Evolutionary conservation across 2,797 vertebrate species (phyloP), one percentile per base, ranked within the genome.

Genomic region (Paedocypris micromegethes): DNA sequence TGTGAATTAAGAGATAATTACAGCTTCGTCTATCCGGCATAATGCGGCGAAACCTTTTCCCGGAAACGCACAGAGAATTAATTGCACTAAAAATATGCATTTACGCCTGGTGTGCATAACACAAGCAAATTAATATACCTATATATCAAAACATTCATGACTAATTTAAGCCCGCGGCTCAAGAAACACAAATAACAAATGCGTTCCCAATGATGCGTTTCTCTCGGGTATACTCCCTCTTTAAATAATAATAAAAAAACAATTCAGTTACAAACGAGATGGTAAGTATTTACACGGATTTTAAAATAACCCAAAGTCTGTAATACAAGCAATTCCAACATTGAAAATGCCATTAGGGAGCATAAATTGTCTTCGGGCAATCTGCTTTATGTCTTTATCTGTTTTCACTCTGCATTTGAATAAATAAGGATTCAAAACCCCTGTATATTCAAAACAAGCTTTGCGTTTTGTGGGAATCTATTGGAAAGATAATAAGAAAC

Each of bases 21-120:
- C 76, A 76, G 78, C 76, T 68, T 75, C 66, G 85, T 81, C 81
- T 63, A 74, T 84, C 75, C 75, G 45, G 64, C 55, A 73, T 77
- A 83, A 82, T 81, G 79, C 75, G 39, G 68, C 43, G 38, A 68
- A 83, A 82, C 59, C 62, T 80, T 84, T 81, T 76, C 79, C 79
- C 72, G 75, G 76, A 76, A 46, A 73, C 5, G 69, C 77, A 58
- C n/a, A 9, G 58, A 68, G 60, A 51, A 70, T 78, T 84, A 85
- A 85, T 84, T 80, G 74, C 76, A 65, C 77, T 75, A 79, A 78
- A 82, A 84, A 83, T 84, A 86, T 85, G 81, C 81, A 86, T 83
- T 82, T 84, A 83, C 58, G 72, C 76, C 82, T 76, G 75, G 68
- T 66, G 70, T 81, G 74, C 72, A 49, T 81, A 78, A 72, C 23